Evolutionary conservation across 2,113 vertebrate species (phyloP), one percentile per base, ranked within the genome.

Genomic region (Actinemys pallida): DNA sequence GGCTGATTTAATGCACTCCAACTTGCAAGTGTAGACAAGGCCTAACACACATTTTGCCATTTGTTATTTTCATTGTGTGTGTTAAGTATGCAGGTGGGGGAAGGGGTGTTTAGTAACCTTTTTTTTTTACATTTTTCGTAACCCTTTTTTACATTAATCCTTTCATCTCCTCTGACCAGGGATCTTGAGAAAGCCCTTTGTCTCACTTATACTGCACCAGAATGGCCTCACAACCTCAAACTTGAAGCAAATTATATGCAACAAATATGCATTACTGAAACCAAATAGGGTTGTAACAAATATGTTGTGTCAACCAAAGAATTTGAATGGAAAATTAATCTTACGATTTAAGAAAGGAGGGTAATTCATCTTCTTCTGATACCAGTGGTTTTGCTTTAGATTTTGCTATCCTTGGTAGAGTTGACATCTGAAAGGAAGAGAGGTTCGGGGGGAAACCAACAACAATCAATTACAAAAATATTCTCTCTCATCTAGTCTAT

Each of bases 261-360:
- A 47, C 31, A 49, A n/a, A 79, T 19, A 76, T 13, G n/a, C 39
- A 76, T 75, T 42, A 42, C 39, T 42, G 39, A 42, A 42, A 4
- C 39, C 39, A 42, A 42, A 86, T 10, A 57, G 39, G 14, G 16
- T 39, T 10, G 25, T 39, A 53, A 10, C 5, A 56, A 8, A 31
- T 27, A 42, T n/a, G 11, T 79, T 62, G 27, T 50, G 29, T 19
- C 9, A 6, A 57, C 54, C 47, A 80, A 79, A 90, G 86, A 86
- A 24, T 24, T 4, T 5, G 12, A 85, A 78, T 31, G 54, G 80
- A 95, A 91, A 92, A 84, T n/a, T 50, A 45, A 39, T 81, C 98
- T 98, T 98, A 98, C 98, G 6, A 96, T 86, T 97, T 95, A 84
- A 98, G 97, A 91, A 97, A 95, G 29, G 96, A 98, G 93, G 97